Base-by-base conservation (phyloP, 2,888 invertebrate genomes). In the Sesia bembeciformis region DNA sequence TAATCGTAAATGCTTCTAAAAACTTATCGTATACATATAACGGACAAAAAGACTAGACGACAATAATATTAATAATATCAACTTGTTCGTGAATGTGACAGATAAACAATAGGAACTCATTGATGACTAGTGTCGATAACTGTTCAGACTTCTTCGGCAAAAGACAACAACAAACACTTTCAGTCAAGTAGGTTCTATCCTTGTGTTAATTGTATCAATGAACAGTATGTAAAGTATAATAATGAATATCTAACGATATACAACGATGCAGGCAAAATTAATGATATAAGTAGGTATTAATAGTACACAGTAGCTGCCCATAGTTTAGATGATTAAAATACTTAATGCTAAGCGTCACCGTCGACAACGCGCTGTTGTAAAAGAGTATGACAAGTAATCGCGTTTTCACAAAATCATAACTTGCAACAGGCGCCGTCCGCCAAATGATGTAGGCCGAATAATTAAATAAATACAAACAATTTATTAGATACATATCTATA, bases 361-460 rank as follows among this genome's bases (percentile, higher is more conserved):
- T 55, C 62, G 56, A 39, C 57, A 58, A 55, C 51, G 5, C 23
- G 23, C 23, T 23, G 23, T 23, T 39, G 46, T 53, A 54, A 57
- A 49, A 55, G 42, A 68, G 65, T 63, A 66, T 65, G 69, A 74
- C 71, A 65, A 63, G 64, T 65, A 72, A 46, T 46, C 23, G 46
- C 46, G 23, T 23, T 46, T 46, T 46, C n/a, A 8, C 7, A 46
- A 23, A 23, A 46, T 46, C 4, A 46, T 8, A n/a, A 46, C n/a
- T 8, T 23, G 46, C n/a, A n/a, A n/a, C n/a, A 46, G 3, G 46
- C 46, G 41, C 41, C 41, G 4, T 46, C 23, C 8, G 23, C 23
- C 23, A 46, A 46, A 46, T 46, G n/a, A 46, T 8, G 46, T 87
- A 87, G 87, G 87, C 87, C 87, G 86, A 77, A 67, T 70, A 70